Percentiles rank a stretch among this genome's conserved stretches.
Conservation (phyloP, 2,888 invertebrate species). For the Ephialtes manifestator region DNA sequence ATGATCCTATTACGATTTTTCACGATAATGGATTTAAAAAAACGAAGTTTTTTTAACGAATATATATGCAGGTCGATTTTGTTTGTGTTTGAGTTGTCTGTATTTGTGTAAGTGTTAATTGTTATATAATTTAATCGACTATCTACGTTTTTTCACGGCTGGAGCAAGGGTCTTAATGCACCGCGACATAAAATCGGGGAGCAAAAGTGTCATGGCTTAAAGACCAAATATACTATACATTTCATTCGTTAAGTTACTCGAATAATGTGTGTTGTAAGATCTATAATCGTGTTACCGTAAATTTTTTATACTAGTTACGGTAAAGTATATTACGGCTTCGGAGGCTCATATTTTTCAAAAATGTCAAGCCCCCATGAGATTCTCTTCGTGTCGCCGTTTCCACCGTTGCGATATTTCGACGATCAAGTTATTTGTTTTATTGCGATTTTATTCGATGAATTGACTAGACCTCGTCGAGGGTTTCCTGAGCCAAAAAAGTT, state of each 20-base stretch:
- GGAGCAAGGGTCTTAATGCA: constrained; percentile 71
- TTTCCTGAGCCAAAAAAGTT: background rate
- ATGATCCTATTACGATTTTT: constrained; percentile 38
- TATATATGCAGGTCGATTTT: constrained; percentile 25
- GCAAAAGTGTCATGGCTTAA: constrained; percentile 72
- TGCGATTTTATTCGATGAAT: constrained; percentile 11
- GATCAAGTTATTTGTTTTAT: background rate
- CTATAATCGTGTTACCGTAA: constrained; percentile 15
- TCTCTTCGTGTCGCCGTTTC: constrained; percentile 31
- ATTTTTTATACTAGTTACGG: background rate
- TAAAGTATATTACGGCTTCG: constrained; percentile 9
- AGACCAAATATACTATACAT: constrained; percentile 39
- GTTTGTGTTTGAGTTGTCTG: background rate
- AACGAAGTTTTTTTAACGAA: constrained; percentile 29
- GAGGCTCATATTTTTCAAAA: background rate
- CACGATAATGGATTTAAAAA: constrained; percentile 28
- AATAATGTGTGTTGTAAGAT: constrained; percentile 25
- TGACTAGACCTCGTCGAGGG: constrained; percentile 24
- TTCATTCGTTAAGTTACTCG: constrained; percentile 42
- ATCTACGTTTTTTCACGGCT: constrained; percentile 35
- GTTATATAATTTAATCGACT: background rate
- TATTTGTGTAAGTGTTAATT: constrained; percentile 24
- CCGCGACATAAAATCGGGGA: constrained; percentile 68
- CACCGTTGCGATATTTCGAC: constrained; percentile 43
- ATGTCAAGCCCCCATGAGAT: constrained; percentile 22